Base-by-base conservation (phyloP, 2,113 vertebrate species). In the Tinamus guttatus region DNA sequence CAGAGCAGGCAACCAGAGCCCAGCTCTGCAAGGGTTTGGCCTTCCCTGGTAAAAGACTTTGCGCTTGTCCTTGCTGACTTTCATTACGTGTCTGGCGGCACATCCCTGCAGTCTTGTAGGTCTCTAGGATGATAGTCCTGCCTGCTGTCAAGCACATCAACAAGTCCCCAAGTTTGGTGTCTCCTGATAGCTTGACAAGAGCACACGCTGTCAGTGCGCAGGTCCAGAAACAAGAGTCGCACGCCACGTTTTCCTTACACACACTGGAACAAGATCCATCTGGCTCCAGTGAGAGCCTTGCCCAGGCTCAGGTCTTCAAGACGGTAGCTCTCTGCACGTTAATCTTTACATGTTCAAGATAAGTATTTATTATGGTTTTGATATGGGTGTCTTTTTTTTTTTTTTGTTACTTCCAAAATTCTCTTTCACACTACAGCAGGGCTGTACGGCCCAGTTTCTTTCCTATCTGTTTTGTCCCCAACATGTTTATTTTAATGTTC, bases 371-470 rank as follows among this genome's bases (percentile, higher is more conserved):
- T 16, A 28, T 71, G n/a, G 6, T 88, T 86, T 81, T 62, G 3
- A 36, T 77, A 56, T 58, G 24, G 20, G 28, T 62, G 74, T 17
- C 28, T 77, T 11, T 32, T 13, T 25, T 24, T 30, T 56, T 70
- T 91, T 32, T 80, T 11, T 51, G 16, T 59, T 71, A 36, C 34
- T 89, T 67, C 59, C 68, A 90, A 92, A 92, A 90, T 70, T 54
- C 36, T 65, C 60, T 84, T 74, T 81, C 40, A 10, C 30, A n/a
- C 49, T 52, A 20, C 38, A 80, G 34, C 36, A 27, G 19, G 54
- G 34, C 76, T 80, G 38, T 51, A 52, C 30, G 38, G 49, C 4
- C 3, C 49, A 64, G 28, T 43, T 84, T 91, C 52, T 83, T 94
- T 77, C 15, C 1, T 54, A 40, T 27, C 59, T 80, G 25, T 85